phyloP scores from a whole-genome alignment of 2,113 vertebrate genomes.

The Cygnus atratus region DNA sequence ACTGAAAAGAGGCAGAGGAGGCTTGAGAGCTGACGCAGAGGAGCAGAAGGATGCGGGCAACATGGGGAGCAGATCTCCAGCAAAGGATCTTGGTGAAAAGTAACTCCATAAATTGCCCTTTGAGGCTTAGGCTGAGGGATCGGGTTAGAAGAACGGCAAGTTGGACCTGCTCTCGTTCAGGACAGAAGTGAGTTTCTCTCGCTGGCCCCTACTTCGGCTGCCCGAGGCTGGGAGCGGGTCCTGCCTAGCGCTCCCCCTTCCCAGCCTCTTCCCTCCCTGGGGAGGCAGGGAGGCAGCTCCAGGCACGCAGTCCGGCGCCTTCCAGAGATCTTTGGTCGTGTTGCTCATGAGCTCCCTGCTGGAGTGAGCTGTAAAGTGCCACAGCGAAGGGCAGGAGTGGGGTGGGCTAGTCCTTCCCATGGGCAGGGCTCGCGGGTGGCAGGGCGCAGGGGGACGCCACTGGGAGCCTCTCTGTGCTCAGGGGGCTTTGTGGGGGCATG shows the following conservation, averaged over 20 bases:
- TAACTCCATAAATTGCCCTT: background rate
- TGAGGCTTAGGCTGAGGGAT: background rate
- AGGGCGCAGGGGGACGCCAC: background rate
- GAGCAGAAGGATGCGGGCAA: background rate
- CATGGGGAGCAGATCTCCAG: background rate
- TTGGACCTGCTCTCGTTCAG: background rate
- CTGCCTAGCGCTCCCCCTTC: background rate
- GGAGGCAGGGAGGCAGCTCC: background rate
- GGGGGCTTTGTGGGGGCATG: background rate
- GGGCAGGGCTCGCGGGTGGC: background rate
- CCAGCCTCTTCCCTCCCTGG: background rate
- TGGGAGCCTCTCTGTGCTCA: background rate
- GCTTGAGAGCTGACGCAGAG: background rate
- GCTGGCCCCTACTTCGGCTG: background rate
- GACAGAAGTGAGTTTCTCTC: background rate
- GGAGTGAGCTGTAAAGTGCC: slow-evolving; percentile 39
- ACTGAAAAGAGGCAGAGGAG: background rate
- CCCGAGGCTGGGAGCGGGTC: background rate
- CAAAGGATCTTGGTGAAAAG: background rate
- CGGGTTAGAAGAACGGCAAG: accelerated
- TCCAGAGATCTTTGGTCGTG: background rate
- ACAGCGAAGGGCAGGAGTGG: background rate
- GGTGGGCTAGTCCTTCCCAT: background rate
- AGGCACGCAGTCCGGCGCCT: accelerated
- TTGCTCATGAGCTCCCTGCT: background rate